Evolutionary conservation across 37 sponge, comb jelly and placozoan genomes (phyloP).

Genomic region (Chondrilla cf. caribensis): DNA sequence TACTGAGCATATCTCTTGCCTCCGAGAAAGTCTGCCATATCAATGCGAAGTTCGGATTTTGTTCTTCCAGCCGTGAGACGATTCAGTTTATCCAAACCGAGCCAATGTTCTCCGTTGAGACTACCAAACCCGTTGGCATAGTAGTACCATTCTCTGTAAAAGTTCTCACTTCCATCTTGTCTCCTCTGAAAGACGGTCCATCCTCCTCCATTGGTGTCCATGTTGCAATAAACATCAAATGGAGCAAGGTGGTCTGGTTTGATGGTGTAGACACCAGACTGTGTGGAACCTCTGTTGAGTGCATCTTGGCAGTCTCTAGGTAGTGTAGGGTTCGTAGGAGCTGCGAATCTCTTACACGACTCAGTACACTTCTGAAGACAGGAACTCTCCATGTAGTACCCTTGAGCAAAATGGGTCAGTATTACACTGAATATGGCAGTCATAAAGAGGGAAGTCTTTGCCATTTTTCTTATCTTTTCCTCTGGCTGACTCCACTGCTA

Average conservation of each 20-base stretch:
- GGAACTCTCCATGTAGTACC: no score
- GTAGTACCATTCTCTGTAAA: not conserved
- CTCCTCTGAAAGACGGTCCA: conserved; percentile 23
- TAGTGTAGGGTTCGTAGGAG: not conserved
- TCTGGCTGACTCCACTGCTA: no score
- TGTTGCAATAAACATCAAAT: conserved; percentile 13
- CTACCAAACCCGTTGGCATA: conserved; percentile 14
- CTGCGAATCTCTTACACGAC: no score
- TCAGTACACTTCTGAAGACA: no score
- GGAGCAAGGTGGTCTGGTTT: conserved; percentile 9
- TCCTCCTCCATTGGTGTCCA: conserved; percentile 9
- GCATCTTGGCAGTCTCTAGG: conserved; percentile 4
- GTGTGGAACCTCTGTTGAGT: not conserved
- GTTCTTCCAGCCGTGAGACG: conserved; percentile 14
- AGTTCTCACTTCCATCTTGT: not conserved
- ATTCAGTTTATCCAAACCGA: conserved; percentile 1
- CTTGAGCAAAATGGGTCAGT: no score
- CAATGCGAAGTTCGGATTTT: not conserved
- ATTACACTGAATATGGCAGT: no score
- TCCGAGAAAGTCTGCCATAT: conserved; percentile 11
- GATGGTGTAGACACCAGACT: conserved; percentile 17
- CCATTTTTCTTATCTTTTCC: no score
- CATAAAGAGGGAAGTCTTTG: no score
- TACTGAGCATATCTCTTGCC: not conserved
- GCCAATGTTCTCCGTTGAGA: not conserved